Percentiles rank a stretch among this genome's conserved stretches.
Evolutionary conservation across 2,113 vertebrate genomes (phyloP).

Genomic region (Alces alces): DNA sequence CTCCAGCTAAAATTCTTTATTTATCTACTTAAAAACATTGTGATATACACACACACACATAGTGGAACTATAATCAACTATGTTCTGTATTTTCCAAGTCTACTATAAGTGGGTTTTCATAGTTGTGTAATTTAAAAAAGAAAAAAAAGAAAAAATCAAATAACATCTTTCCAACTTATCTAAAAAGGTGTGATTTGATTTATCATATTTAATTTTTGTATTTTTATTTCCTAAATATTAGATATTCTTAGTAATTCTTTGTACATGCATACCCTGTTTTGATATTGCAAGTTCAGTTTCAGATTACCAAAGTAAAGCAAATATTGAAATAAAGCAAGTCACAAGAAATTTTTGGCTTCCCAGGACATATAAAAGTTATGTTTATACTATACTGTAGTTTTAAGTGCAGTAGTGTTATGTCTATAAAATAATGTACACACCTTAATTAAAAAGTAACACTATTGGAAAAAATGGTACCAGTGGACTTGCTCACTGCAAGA

Average conservation of each 20-base stretch:
- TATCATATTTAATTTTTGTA: not conserved
- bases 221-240: not conserved
- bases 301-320: not conserved
- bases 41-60: not conserved
- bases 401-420: not conserved
- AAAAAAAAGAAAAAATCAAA: not conserved
- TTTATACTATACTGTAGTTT: not conserved
- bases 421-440: not conserved
- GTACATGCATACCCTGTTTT: fast-evolving
- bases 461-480: not conserved
- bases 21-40: not conserved
- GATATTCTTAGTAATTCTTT: not conserved
- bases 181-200: not conserved
- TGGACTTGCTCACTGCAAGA: not conserved
- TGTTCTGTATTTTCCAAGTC: not conserved
- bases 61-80: not conserved
- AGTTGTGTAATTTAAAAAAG: not conserved
- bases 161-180: not conserved
- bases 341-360: not conserved
- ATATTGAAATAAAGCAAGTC: not conserved
- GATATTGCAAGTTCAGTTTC: not conserved
- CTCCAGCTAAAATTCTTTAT: not conserved
- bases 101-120: not conserved
- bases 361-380: not conserved
- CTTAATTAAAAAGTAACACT: not conserved